phyloP scores from a whole-genome alignment of 2,888 invertebrate genomes.

The Rotaria socialis region DNA sequence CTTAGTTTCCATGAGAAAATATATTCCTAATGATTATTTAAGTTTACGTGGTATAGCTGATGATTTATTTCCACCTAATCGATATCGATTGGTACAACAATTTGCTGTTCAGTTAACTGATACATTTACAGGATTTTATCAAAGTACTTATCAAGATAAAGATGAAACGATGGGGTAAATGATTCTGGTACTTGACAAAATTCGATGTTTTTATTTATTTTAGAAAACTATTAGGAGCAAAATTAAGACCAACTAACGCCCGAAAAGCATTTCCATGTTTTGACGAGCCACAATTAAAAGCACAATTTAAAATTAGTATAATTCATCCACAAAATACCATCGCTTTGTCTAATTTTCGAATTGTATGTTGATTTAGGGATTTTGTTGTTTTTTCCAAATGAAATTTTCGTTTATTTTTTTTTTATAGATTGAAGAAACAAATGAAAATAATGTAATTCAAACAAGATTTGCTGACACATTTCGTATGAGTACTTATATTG shows the following conservation, averaged over 20 bases:
- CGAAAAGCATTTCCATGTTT: conserved; percentile 71
- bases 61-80: neutral
- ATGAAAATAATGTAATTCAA: neutral
- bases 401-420: neutral
- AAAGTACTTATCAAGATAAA: neutral
- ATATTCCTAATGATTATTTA: neutral
- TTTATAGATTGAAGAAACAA: neutral
- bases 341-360: conserved; percentile 82
- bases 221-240: conserved; percentile 42
- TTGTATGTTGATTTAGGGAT: neutral
- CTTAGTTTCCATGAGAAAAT: neutral
- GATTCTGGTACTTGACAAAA: neutral
- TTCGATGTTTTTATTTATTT: neutral
- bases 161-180: neutral
- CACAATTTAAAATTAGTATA: conserved; percentile 76
- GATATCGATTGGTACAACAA: neutral
- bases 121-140: neutral
- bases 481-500: conserved; percentile 39
- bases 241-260: conserved; percentile 45
- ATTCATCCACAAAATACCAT: conserved; percentile 73
- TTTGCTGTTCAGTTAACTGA: neutral
- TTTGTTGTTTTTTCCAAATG: neutral
- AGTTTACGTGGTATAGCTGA: neutral
- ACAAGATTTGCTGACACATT: conserved; percentile 38
- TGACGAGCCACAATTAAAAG: conserved; percentile 82